These are phyloP conservation scores for Zosterops borbonicus DNA, from an alignment of 2,113 vertebrate genomes.

Conservation along the genomic window DNA sequence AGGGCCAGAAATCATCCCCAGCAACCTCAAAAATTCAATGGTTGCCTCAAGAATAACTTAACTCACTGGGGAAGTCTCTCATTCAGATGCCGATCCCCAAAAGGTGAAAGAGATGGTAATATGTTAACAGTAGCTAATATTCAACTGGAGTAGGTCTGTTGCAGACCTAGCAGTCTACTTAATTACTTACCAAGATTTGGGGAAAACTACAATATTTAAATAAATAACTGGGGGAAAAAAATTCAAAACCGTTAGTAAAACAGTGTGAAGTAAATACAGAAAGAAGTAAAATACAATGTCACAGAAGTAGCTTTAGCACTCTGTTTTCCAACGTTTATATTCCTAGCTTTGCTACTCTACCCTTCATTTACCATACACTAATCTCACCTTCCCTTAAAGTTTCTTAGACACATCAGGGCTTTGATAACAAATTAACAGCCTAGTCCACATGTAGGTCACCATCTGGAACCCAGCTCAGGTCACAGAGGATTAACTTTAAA, in stretches of 20 bases:
- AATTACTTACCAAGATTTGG: background rate
- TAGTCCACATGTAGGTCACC: constrained; percentile 5
- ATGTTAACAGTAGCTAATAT: background rate
- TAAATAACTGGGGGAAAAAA: background rate
- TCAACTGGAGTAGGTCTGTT: background rate
- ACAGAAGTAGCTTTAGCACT: background rate
- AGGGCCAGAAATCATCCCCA: background rate
- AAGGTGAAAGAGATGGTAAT: background rate
- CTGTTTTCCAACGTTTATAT: background rate
- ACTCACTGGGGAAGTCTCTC: background rate
- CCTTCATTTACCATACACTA: background rate
- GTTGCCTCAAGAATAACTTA: background rate
- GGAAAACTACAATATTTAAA: background rate
- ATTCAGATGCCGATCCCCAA: background rate
- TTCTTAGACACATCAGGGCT: background rate
- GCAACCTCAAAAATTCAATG: background rate
- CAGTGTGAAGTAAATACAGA: background rate
- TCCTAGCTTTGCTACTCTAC: background rate
- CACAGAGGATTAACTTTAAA: constrained; percentile 9
- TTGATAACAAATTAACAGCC: background rate
- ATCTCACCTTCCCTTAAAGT: background rate
- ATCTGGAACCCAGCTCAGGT: constrained; percentile 26
- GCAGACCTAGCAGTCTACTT: background rate
- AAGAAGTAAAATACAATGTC: background rate
- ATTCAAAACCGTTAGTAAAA: background rate